Percentiles rank a stretch among this genome's conserved stretches.
phyloP scores from a whole-genome alignment of 2,888 invertebrate genomes.

The Drosophila mayaguana region DNA sequence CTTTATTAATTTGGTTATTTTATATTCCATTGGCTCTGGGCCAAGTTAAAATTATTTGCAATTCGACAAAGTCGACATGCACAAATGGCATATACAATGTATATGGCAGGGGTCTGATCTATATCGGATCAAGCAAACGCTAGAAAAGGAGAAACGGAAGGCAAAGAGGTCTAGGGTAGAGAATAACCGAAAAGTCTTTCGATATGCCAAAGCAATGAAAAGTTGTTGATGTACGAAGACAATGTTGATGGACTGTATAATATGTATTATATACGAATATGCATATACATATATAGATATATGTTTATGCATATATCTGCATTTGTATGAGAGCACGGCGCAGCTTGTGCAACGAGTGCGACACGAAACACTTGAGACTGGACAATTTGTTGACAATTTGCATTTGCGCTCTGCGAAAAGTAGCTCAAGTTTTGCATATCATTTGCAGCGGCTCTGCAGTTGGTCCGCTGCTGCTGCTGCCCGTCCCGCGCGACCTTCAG shows the following conservation, averaged over 20 bases:
- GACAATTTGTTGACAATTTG: conserved; percentile 14
- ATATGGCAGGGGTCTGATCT: no score
- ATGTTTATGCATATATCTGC: not conserved
- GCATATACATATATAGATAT: not conserved
- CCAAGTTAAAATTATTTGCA: no score
- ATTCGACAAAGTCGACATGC: no score
- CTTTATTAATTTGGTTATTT: no score
- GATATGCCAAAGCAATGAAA: not conserved
- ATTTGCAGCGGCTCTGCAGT: conserved; percentile 10
- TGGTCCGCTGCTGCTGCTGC: not conserved
- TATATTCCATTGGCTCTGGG: no score
- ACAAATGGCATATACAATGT: no score
- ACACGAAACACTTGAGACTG: conserved; percentile 12
- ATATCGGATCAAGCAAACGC: no score
- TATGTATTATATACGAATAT: not conserved
- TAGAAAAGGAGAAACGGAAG: no score
- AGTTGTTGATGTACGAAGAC: not conserved
- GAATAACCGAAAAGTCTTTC: not conserved
- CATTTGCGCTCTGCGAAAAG: conserved; percentile 35
- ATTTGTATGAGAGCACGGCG: not conserved
- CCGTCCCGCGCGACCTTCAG: conserved; percentile 36
- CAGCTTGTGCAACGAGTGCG: not conserved
- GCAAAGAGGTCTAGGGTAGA: no score
- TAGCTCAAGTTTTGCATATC: conserved; percentile 69
- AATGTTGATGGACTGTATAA: not conserved